Conservation (phyloP, 1,140 invertebrate species). For the Gerris buenoi region DNA sequence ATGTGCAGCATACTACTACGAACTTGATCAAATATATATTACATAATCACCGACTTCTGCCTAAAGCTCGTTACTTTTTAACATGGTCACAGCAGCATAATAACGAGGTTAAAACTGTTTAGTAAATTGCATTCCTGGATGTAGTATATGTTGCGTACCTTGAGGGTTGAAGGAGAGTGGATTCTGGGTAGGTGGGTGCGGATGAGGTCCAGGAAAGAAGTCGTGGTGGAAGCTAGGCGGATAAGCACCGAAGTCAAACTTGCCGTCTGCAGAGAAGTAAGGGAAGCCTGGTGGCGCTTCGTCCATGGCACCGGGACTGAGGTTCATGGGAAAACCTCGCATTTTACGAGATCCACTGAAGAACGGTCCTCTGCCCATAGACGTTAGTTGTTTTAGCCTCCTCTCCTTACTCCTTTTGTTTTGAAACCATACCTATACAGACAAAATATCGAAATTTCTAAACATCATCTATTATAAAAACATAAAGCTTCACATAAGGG, state of each 20-base stretch:
- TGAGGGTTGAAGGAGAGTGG: slow-evolving; percentile 24
- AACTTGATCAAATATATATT: no score
- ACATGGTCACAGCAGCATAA: no score
- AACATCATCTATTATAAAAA: no score
- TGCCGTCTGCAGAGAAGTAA: slow-evolving; percentile 65
- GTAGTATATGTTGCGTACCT: no score
- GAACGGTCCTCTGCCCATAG: slow-evolving; percentile 79
- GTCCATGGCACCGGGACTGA: slow-evolving; percentile 67
- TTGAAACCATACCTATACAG: slow-evolving; percentile 93
- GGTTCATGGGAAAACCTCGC: slow-evolving; percentile 75
- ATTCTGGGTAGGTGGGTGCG: slow-evolving; percentile 40
- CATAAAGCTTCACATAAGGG: no score
- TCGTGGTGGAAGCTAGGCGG: slow-evolving; percentile 76
- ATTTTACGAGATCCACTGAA: slow-evolving; percentile 79
- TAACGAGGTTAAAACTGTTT: no score
- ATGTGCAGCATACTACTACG: no score
- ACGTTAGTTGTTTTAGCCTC: slow-evolving; percentile 77
- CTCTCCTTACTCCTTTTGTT: slow-evolving; percentile 96
- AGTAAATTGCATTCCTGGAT: no score
- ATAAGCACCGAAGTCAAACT: slow-evolving; percentile 75
- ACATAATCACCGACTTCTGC: no score
- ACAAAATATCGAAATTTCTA: slow-evolving; percentile 4
- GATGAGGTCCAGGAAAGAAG: slow-evolving; percentile 63
- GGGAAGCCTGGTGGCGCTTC: slow-evolving; percentile 62
- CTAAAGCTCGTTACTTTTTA: no score